phyloP scores from a whole-genome alignment of 1,140 invertebrate species.

The Sarcophaga bullata region DNA sequence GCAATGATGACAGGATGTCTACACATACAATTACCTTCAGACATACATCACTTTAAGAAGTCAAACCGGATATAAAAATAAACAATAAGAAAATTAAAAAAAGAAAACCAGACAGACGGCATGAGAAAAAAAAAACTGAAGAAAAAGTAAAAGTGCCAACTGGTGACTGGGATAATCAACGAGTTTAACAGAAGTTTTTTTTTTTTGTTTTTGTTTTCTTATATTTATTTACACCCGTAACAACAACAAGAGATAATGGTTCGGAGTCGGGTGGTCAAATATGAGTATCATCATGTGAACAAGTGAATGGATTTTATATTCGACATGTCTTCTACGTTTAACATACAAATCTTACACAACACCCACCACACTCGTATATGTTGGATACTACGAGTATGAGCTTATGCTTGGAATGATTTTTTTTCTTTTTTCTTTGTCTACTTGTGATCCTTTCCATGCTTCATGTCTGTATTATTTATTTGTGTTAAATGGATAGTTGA shows the following conservation, averaged over 20 bases:
- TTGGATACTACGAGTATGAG: not conserved
- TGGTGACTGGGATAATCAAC: constrained; percentile 12
- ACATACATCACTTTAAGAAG: not conserved
- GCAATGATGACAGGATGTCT: not conserved
- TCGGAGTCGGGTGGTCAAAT: no score
- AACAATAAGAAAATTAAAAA: not conserved
- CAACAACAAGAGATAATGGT: no score
- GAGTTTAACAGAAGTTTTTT: constrained; percentile 19
- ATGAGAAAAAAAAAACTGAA: not conserved
- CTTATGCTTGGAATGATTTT: not conserved
- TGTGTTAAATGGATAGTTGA: constrained; percentile 31
- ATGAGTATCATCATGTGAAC: not conserved
- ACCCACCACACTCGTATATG: not conserved
- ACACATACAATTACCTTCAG: not conserved
- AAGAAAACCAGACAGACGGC: not conserved
- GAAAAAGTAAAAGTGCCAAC: constrained; percentile 18
- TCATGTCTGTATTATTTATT: constrained; percentile 24
- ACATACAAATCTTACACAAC: not conserved
- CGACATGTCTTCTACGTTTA: constrained; percentile 31
- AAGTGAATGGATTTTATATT: not conserved
- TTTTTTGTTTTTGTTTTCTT: not conserved
- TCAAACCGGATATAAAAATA: constrained; percentile 9
- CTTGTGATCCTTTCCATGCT: constrained; percentile 28
- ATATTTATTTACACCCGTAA: no score
- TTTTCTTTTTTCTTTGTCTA: not conserved